Percentiles rank a stretch among this genome's conserved stretches.
Evolutionary conservation across 2,113 vertebrate genomes (phyloP).

Genomic region (Crotalus viridis): DNA sequence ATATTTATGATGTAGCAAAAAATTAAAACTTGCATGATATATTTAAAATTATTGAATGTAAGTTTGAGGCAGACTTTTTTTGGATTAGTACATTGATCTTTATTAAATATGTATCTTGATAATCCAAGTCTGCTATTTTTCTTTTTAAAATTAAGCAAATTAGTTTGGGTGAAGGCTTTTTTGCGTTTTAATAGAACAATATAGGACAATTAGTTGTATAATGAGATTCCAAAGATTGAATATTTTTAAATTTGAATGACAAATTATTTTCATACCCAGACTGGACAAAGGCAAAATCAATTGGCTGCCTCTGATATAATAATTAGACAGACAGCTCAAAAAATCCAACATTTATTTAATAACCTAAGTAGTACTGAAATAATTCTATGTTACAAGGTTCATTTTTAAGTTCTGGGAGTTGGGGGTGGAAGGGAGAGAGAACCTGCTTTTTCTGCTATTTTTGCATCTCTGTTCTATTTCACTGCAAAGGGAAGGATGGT

Average conservation of each 20-base stretch:
- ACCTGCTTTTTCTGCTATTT: slow-evolving; percentile 31
- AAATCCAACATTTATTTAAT: slow-evolving; percentile 10
- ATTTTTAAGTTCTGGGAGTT: not conserved
- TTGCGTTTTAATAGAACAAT: not conserved
- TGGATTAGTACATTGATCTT: not conserved
- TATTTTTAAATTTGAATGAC: slow-evolving; percentile 16
- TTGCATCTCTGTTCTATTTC: slow-evolving; percentile 24
- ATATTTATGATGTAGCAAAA: no score
- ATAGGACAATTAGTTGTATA: slow-evolving; percentile 36
- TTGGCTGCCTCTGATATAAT: slow-evolving; percentile 43
- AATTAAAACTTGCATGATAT: no score
- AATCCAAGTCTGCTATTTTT: not conserved
- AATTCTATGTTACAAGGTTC: slow-evolving; percentile 38
- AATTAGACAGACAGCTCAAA: slow-evolving; percentile 42
- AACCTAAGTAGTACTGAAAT: slow-evolving; percentile 31
- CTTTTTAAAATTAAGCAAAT: not conserved
- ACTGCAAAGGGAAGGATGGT: slow-evolving; percentile 16
- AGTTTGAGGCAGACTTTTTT: not conserved
- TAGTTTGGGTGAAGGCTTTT: not conserved
- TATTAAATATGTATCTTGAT: not conserved
- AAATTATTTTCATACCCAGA: slow-evolving; percentile 1
- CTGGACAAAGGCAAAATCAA: slow-evolving; percentile 20
- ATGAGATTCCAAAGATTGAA: slow-evolving; percentile 38
- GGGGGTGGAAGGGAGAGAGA: slow-evolving; percentile 34
- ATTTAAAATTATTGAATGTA: not conserved